Percentiles rank a stretch among this genome's conserved stretches.
Evolutionary conservation across 2,113 vertebrate species (phyloP).

Genomic region (Anoplopoma fimbria): DNA sequence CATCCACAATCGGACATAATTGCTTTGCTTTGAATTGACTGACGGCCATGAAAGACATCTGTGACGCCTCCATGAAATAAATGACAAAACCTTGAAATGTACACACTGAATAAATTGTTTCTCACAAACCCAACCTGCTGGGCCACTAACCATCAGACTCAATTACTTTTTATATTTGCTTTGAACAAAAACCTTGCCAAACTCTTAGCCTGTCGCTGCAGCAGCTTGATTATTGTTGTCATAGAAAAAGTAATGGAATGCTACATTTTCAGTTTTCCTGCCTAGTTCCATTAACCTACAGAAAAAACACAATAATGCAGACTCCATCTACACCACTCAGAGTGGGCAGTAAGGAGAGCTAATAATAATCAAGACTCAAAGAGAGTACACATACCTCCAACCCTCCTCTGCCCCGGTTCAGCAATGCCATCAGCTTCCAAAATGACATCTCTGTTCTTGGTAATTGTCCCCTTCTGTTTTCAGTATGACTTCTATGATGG

Average conservation of each 20-base stretch:
- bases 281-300: background rate
- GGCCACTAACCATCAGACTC: conserved; percentile 9
- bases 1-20: conserved; percentile 12
- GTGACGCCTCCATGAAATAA: conserved; percentile 6
- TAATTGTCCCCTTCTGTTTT: conserved; percentile 9
- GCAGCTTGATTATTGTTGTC: background rate
- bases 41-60: conserved; percentile 4
- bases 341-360: background rate
- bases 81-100: conserved; percentile 1
- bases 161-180: background rate
- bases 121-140: background rate
- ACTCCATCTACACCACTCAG: background rate
- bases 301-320: background rate
- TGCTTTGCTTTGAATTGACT: conserved; percentile 5
- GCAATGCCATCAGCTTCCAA: background rate
- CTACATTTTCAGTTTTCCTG: background rate
- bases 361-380: conserved; percentile 19
- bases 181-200: background rate
- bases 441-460: conserved; percentile 10
- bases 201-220: background rate
- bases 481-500: background rate
- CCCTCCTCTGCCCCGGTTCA: background rate
- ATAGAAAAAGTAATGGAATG: conserved; percentile 1
- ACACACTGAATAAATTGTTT: conserved; percentile 12
- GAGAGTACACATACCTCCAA: background rate